A percentile compares a stretch with the other conserved stretches of the same genome.
phyloP scores from a whole-genome alignment of 2,888 invertebrate genomes.

The Lamellibrachia satsuma region DNA sequence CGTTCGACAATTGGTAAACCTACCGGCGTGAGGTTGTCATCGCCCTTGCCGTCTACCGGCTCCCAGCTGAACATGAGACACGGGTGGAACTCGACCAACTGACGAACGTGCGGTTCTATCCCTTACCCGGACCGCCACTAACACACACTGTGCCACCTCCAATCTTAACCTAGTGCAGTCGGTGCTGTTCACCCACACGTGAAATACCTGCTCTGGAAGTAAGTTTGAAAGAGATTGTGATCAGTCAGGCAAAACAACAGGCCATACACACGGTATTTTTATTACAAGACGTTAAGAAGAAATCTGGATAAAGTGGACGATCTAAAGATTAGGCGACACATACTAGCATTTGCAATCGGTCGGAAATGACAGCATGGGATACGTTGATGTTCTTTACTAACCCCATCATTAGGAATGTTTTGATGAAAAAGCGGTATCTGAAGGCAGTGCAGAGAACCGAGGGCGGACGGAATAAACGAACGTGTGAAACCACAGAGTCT shows the following conservation, averaged over 20 bases:
- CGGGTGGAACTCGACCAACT: neutral
- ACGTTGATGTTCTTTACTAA: no score
- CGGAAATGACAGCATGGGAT: no score
- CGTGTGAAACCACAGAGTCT: no score
- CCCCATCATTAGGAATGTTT: no score
- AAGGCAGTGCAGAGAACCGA: no score
- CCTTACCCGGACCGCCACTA: neutral
- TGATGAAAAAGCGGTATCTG: no score
- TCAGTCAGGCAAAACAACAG: neutral
- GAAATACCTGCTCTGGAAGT: neutral
- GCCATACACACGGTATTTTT: no score
- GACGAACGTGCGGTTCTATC: neutral
- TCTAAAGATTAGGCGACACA: no score
- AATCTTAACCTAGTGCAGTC: neutral
- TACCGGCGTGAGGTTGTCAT: neutral
- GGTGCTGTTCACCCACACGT: neutral
- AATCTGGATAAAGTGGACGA: no score
- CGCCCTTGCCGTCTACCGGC: neutral
- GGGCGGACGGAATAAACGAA: no score
- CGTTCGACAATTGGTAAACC: neutral
- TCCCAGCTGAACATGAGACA: neutral
- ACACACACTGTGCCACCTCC: neutral
- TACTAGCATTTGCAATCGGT: no score
- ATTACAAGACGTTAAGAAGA: no score
- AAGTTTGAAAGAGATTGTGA: neutral